A percentile compares a stretch with the other conserved stretches of the same genome.
Evolutionary conservation across 1,140 invertebrate genomes (phyloP).

Genomic region (Diorhabda sublineata): DNA sequence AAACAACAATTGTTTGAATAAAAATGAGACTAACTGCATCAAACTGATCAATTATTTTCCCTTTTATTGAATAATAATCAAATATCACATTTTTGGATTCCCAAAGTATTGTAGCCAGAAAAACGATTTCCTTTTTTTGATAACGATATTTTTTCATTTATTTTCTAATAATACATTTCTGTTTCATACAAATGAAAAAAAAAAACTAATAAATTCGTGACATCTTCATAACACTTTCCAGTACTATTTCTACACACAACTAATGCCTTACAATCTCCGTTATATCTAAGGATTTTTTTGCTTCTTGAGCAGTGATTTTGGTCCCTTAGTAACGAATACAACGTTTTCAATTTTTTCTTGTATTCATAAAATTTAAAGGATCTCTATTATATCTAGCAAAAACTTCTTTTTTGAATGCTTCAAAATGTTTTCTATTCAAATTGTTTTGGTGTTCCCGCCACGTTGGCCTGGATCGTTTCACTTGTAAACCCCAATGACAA

Average conservation of each 20-base stretch:
- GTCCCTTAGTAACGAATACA: neutral
- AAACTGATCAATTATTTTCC: too few species aligned
- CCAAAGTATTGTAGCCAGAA: too few species aligned
- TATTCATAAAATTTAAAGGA: slow-evolving; percentile 43
- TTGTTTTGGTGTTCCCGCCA: slow-evolving; percentile 85
- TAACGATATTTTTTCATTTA: too few species aligned
- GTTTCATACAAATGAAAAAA: too few species aligned
- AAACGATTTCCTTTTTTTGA: too few species aligned
- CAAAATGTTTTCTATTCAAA: slow-evolving; percentile 74
- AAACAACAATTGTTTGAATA: too few species aligned
- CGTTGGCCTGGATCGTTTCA: slow-evolving; percentile 66
- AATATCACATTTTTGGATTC: too few species aligned
- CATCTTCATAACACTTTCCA: neutral
- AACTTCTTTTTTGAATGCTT: slow-evolving; percentile 79
- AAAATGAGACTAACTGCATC: too few species aligned
- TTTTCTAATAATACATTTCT: too few species aligned
- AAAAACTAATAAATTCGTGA: too few species aligned
- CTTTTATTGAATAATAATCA: too few species aligned
- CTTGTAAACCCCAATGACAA: slow-evolving; percentile 84
- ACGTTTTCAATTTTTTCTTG: slow-evolving; percentile 14
- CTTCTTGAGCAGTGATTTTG: neutral
- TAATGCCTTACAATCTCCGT: neutral
- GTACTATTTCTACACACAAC: neutral
- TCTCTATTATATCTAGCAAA: slow-evolving; percentile 72
- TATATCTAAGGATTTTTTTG: too few species aligned